phyloP scores from a whole-genome alignment of 2,113 vertebrate species.

The Grammomys dolichurus region DNA sequence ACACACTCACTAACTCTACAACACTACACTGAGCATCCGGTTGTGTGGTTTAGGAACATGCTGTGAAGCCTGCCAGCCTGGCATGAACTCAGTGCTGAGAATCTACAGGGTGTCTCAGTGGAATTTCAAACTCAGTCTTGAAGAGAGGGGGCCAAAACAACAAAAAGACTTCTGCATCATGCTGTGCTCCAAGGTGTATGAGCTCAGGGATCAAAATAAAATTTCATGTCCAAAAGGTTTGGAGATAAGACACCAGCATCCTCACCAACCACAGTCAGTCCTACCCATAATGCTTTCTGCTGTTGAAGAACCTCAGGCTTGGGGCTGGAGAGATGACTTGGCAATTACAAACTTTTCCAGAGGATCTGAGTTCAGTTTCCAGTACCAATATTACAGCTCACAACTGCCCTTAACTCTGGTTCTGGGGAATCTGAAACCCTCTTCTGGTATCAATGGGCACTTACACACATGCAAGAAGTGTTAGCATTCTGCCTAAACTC shows the following conservation, averaged over 20 bases:
- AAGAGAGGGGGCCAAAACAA: background rate
- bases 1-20: too few relatives aligned
- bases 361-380: background rate
- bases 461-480: background rate
- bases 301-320: background rate
- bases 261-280: background rate
- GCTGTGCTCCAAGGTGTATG: background rate
- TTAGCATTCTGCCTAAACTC: too few relatives aligned
- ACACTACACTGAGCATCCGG: background rate
- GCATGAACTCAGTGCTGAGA: background rate
- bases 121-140: background rate
- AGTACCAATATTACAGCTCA: background rate
- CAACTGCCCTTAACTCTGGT: background rate
- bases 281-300: background rate
- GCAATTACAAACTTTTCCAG: background rate
- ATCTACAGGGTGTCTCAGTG: background rate
- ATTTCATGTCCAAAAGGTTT: background rate
- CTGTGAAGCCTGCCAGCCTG: background rate
- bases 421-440: background rate
- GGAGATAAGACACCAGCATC: background rate
- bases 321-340: background rate
- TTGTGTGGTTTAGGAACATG: background rate
- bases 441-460: background rate
- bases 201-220: background rate
- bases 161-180: too few relatives aligned